Percentiles rank a stretch among this genome's conserved stretches.
phyloP scores from a whole-genome alignment of 2,888 invertebrate genomes.

The Athrips mouffetella region DNA sequence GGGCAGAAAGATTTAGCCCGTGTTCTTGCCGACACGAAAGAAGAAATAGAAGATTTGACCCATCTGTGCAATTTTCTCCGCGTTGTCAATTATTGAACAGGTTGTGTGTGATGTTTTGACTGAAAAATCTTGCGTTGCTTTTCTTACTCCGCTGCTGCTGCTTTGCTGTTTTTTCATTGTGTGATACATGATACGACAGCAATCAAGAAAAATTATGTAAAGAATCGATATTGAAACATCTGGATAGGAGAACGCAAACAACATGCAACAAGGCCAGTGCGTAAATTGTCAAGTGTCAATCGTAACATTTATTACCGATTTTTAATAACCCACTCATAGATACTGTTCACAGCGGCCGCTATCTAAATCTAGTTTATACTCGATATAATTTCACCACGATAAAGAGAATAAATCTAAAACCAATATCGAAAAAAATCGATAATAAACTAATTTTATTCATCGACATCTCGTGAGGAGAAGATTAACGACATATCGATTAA shows the following conservation, averaged over 20 bases:
- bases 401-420: slow-evolving; percentile 18
- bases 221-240: neutral
- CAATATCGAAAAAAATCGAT: slow-evolving; percentile 18
- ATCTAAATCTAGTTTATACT: slow-evolving; percentile 13
- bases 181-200: too few species aligned
- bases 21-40: too few species aligned
- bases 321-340: slow-evolving; percentile 11
- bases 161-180: too few species aligned
- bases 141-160: too few species aligned
- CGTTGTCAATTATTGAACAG: too few species aligned
- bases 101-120: too few species aligned
- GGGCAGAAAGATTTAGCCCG: too few species aligned
- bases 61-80: too few species aligned
- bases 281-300: slow-evolving; percentile 5
- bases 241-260: neutral
- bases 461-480: slow-evolving; percentile 39
- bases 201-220: too few species aligned
- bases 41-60: too few species aligned
- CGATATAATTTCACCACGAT: slow-evolving; percentile 15
- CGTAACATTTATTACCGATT: slow-evolving; percentile 6
- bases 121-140: too few species aligned
- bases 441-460: slow-evolving; percentile 43
- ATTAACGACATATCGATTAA: slow-evolving; percentile 47
- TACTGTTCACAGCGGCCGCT: slow-evolving; percentile 8
- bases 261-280: slow-evolving; percentile 2